Evolutionary conservation across 2,888 invertebrate species (phyloP), one percentile per base, ranked within the genome.

Genomic region (Noctua comes): DNA sequence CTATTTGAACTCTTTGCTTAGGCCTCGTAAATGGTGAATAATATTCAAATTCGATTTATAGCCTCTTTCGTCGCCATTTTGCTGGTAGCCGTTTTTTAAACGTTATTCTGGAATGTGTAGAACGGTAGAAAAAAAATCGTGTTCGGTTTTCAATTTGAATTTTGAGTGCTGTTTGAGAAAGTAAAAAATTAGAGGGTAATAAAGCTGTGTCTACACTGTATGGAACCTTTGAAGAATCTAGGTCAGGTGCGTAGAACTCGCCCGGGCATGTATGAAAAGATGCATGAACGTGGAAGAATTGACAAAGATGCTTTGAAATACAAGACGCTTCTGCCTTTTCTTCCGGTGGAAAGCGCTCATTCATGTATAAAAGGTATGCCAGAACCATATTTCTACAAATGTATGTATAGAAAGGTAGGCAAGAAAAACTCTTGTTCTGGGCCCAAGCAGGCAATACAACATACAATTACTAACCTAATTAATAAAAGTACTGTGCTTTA

Each of bases 1-100:
- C 7, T 10, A 31, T 80, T 59, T 10, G 11, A 24, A 57, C 40
- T 76, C 57, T 62, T 75, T 82, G 43, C 59, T 71, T 70, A 72
- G 31, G 57, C 51, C 18, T 48, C 46, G 57, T 31, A 51, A 48
- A 64, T 57, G 36, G 59, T 66, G 74, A 65, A 73, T 73, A 24
- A 73, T 83, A 86, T 83, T 84, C 86, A 79, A 88, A 88, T 83
- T 86, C 51, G 72, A 79, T 88, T 83, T 74, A 43, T 51, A 71
- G 65, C 48, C 79, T 73, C 62, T 76, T 74, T 46, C 73, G 40
- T 74, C 1, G 40, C 59, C 24, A 57, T 62, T 80, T 76, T 70
- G 66, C 6, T n/a, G 54, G n/a, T 68, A 68, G 59, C 64, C 40
- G 2, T 36, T 71, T 48, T 13, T 46, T 48, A 24, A 48, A 62